A percentile compares a stretch with the other conserved stretches of the same genome.
Evolutionary conservation across 2,113 vertebrate genomes (phyloP).

Genomic region (Elephantulus edwardii): DNA sequence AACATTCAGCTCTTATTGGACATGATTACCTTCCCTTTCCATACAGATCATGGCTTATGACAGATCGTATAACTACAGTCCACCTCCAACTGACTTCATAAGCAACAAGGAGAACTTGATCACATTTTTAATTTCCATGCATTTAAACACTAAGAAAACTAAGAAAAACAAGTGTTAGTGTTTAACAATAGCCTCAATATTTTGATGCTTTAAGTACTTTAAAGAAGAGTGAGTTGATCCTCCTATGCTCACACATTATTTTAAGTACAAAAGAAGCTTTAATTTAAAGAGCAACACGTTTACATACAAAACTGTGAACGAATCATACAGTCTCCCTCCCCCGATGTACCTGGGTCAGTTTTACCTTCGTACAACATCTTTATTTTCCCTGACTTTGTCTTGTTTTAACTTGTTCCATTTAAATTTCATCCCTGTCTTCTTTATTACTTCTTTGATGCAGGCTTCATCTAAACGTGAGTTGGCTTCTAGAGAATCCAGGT

Average conservation of each 20-base stretch:
- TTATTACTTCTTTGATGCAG: slow-evolving; percentile 91
- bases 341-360: neutral
- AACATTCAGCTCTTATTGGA: slow-evolving; percentile 23
- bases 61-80: neutral
- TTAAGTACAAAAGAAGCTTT: slow-evolving; percentile 42
- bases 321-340: neutral
- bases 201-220: neutral
- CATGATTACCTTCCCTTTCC: neutral
- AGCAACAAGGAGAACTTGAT: neutral
- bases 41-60: neutral
- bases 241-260: neutral
- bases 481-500: slow-evolving; percentile 86
- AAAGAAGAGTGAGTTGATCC: slow-evolving; percentile 42
- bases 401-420: slow-evolving; percentile 88
- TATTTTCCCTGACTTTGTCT: slow-evolving; percentile 85
- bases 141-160: neutral
- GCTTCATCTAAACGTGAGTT: slow-evolving; percentile 85
- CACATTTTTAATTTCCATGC: slow-evolving; percentile 45
- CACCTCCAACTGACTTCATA: neutral
- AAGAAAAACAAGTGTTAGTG: slow-evolving; percentile 12
- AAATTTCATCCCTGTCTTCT: slow-evolving; percentile 92
- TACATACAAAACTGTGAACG: neutral
- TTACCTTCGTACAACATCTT: slow-evolving; percentile 90
- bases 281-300: neutral
- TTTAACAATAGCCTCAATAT: slow-evolving; percentile 36